phyloP scores from a whole-genome alignment of 1,140 invertebrate species.

The Brachionus calyciflorus region DNA sequence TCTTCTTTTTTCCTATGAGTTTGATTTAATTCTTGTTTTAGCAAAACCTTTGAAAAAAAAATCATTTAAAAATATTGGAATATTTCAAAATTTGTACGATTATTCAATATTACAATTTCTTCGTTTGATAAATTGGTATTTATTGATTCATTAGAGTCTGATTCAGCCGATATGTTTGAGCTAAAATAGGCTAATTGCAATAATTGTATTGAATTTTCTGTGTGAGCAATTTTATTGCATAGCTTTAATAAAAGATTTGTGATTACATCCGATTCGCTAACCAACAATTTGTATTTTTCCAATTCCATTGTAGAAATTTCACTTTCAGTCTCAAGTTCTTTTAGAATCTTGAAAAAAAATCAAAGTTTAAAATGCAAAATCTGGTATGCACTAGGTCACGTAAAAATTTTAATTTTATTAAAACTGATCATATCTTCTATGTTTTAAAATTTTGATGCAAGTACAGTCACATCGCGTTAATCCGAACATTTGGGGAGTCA shows the following conservation, averaged over 20 bases:
- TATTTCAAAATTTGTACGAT: background rate
- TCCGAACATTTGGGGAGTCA: too few relatives aligned
- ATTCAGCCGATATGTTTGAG: background rate
- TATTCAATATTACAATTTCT: background rate
- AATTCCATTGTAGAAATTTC: constrained; percentile 5
- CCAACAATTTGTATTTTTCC: constrained; percentile 33
- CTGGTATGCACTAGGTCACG: too few relatives aligned
- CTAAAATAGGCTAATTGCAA: background rate
- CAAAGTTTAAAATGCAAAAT: background rate
- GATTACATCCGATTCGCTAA: constrained; percentile 24
- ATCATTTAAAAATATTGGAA: too few relatives aligned
- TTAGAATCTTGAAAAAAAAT: background rate
- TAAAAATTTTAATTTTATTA: too few relatives aligned
- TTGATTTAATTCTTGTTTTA: constrained; percentile 44
- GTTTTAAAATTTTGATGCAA: too few relatives aligned
- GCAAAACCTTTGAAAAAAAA: background rate
- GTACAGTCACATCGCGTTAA: too few relatives aligned
- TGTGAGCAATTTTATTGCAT: constrained; percentile 40
- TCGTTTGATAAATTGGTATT: constrained; percentile 1
- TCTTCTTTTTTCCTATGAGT: constrained; percentile 45
- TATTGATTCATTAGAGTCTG: background rate
- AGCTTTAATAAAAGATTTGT: constrained; percentile 36
- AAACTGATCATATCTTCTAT: too few relatives aligned
- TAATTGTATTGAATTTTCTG: constrained; percentile 31
- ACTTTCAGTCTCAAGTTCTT: constrained; percentile 11